Base-by-base conservation (phyloP, 2,797 vertebrate genomes). In the Siniperca undulata region DNA sequence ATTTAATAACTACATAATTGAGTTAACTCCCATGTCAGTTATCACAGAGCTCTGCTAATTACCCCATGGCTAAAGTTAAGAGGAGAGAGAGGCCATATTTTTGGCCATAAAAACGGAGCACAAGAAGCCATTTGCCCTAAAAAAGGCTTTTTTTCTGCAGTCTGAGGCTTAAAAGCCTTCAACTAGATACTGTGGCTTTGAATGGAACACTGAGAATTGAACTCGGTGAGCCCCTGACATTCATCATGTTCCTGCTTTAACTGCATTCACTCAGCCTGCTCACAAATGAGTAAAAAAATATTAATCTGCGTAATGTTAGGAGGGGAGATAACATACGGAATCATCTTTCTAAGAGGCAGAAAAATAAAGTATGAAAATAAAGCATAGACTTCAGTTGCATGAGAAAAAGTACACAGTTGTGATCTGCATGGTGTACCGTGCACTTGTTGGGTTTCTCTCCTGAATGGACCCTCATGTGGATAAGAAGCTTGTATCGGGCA, bases 381-480 rank as follows among this genome's bases (percentile, higher is more conserved):
- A 74, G 14, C 8, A 56, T 6, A 42, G 20, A 80, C 30, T 70
- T 52, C 3, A 72, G 38, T 20, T 71, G n/a, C 56, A 59, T 60
- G 71, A 78, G 65, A 65, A 81, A 34, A 81, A 55, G n/a, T n/a
- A 87, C 60, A 81, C 10, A 7, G n/a, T 27, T 69, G 38, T 68
- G n/a, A 52, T 74, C 24, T 74, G 34, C 24, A n/a, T 85, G 70
- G 19, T 83, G 79, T 95, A 99, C 98, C 94, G 96, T 98, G 94
- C 99, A 99, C 91, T 98, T 99, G 96, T 99, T 99, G 11, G 99
- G 99, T 93, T 98, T 99, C 95, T 99, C 99, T 85, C 99, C 99
- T 0, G 99, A 99, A 92, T 99, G 99, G 85, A 99, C 96, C 93
- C 99, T 96, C 98, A 99, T 99, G 92, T 99, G 98, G 94, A 99